Evolutionary conservation across 2,797 vertebrate species (phyloP).

Genomic region (Acanthurus leucopareius): DNA sequence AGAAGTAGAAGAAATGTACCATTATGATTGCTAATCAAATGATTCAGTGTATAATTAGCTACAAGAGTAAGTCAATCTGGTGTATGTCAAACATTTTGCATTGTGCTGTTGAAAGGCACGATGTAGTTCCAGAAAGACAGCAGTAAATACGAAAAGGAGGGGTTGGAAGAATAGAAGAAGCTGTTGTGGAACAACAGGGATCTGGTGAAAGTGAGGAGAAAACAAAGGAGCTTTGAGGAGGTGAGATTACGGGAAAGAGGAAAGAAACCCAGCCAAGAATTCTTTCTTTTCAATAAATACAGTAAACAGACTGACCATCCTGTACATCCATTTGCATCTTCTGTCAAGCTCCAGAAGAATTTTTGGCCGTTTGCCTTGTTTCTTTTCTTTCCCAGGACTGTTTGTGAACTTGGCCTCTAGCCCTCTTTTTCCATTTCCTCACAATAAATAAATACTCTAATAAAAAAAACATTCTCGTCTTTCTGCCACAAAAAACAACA

Average conservation of each 20-base stretch:
- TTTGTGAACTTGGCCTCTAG: constrained; percentile 68
- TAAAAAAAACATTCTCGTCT: constrained; percentile 67
- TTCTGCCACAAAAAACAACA: constrained; percentile 40
- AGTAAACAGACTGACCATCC: constrained; percentile 34
- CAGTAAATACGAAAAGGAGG: not conserved
- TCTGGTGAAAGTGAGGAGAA: constrained; percentile 12
- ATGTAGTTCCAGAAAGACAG: not conserved
- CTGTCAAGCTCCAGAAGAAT: constrained; percentile 22
- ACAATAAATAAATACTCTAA: constrained; percentile 76
- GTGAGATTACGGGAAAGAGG: not conserved
- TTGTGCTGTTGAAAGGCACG: not conserved
- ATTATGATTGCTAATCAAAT: not conserved
- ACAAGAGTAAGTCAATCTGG: not conserved
- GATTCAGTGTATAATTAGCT: constrained; percentile 9
- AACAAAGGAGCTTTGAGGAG: constrained; percentile 4
- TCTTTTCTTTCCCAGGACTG: constrained; percentile 72
- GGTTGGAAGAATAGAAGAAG: not conserved
- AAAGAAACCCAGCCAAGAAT: constrained; percentile 10
- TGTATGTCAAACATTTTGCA: constrained; percentile 12
- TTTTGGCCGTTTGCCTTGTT: constrained; percentile 51
- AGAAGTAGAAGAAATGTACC: constrained; percentile 22
- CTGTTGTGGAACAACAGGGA: constrained; percentile 2
- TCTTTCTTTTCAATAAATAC: constrained; percentile 32
- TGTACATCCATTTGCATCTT: constrained; percentile 29
- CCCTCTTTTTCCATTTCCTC: constrained; percentile 78